These are phyloP conservation scores for Hirtodrosophila cameraria DNA, from an alignment of 2,888 invertebrate species.

Conservation along the genomic window DNA sequence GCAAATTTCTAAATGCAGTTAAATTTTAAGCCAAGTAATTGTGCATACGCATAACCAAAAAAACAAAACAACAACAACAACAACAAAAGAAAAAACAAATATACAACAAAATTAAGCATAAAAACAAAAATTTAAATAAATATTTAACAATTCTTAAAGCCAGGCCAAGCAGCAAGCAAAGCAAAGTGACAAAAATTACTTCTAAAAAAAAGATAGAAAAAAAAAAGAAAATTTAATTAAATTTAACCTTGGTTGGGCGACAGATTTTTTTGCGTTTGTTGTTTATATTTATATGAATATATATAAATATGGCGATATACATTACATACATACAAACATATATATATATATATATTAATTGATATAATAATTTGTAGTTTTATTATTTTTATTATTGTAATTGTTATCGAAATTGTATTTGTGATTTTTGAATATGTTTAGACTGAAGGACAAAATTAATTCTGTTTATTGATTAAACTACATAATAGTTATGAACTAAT, in stretches of 20 bases:
- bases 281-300: constrained; percentile 42
- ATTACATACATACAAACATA: too few relatives aligned
- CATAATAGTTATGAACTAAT: constrained; percentile 58
- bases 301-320: constrained; percentile 19
- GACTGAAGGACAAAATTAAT: constrained; percentile 78
- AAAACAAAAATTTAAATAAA: constrained; percentile 31
- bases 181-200: constrained; percentile 41
- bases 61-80: constrained; percentile 22
- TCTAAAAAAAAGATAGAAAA: constrained; percentile 16
- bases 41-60: constrained; percentile 70
- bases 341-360: constrained; percentile 45
- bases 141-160: constrained; percentile 35
- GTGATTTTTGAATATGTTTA: constrained; percentile 79
- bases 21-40: constrained; percentile 61
- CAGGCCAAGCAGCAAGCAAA: constrained; percentile 49
- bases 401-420: constrained; percentile 79
- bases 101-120: constrained; percentile 18
- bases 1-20: constrained; percentile 62
- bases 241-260: constrained; percentile 41
- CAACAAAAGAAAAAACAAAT: constrained; percentile 17
- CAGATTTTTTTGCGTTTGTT: constrained; percentile 52
- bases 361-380: constrained; percentile 66
- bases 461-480: constrained; percentile 62
- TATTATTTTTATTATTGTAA: constrained; percentile 78
- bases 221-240: constrained; percentile 27